phyloP scores from a whole-genome alignment of 2,888 invertebrate species.

The Incurvaria masculella region DNA sequence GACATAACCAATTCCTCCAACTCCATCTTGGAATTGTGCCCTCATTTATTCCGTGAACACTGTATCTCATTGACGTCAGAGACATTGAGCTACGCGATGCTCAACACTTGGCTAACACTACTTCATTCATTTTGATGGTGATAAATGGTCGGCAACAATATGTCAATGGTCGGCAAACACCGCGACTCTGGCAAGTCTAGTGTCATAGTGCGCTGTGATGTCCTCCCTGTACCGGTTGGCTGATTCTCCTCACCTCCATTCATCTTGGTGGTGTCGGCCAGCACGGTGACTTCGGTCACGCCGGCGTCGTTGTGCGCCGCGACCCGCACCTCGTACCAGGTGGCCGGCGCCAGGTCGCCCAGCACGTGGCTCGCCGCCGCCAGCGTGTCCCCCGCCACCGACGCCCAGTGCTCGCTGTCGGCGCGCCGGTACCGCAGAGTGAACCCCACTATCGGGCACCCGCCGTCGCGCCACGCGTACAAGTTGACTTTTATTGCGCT shows the following conservation, averaged over 20 bases:
- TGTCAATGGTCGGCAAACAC: too few species aligned
- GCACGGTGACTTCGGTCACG: constrained; percentile 51
- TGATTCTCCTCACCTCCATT: constrained; percentile 49
- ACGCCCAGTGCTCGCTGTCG: constrained; percentile 51
- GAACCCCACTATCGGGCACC: constrained; percentile 75
- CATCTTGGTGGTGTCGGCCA: constrained; percentile 58
- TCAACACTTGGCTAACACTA: too few species aligned
- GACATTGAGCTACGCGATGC: too few species aligned
- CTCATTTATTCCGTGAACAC: too few species aligned
- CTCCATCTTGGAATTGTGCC: too few species aligned
- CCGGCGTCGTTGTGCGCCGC: constrained; percentile 61
- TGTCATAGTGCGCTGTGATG: too few species aligned
- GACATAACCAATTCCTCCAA: too few species aligned
- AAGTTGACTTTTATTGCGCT: constrained; percentile 74
- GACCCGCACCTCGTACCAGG: constrained; percentile 60
- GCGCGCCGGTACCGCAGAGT: constrained; percentile 64
- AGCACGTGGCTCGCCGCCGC: constrained; percentile 44
- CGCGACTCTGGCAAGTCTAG: too few species aligned
- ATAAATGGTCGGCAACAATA: too few species aligned
- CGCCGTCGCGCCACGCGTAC: constrained; percentile 76
- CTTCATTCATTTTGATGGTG: too few species aligned
- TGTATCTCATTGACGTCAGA: too few species aligned
- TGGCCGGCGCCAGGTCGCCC: constrained; percentile 53
- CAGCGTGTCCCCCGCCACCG: constrained; percentile 42
- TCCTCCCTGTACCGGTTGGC: too few species aligned